Percentiles rank a stretch among this genome's conserved stretches.
Conservation (phyloP, 2,113 vertebrate genomes). For the Atlantisia rogersi region DNA sequence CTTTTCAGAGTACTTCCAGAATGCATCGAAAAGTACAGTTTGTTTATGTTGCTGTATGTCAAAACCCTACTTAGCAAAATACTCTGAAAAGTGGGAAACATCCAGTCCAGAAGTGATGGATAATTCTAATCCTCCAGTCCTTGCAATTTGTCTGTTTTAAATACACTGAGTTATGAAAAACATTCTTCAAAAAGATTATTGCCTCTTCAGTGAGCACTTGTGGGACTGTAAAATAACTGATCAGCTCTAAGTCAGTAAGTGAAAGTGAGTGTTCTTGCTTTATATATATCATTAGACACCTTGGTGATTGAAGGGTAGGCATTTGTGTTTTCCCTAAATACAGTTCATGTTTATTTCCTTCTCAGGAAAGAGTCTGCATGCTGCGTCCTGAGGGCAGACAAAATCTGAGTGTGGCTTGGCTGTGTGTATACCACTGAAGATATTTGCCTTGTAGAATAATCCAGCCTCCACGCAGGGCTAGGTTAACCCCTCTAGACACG, state of each 20-base stretch:
- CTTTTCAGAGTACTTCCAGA: neutral
- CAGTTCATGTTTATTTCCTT: neutral
- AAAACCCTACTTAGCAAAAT: neutral
- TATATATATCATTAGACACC: neutral
- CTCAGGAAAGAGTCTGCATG: neutral
- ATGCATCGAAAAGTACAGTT: neutral
- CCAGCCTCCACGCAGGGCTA: neutral
- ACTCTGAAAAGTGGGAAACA: neutral
- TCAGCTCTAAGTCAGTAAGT: neutral
- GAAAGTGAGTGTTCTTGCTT: neutral
- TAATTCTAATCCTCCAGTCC: neutral
- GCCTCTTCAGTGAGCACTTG: neutral
- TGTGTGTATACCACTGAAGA: neutral
- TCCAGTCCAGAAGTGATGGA: neutral
- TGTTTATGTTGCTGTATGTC: neutral
- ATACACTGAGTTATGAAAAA: neutral
- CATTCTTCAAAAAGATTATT: neutral
- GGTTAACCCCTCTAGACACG: neutral
- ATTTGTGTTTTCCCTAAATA: neutral
- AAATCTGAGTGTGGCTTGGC: neutral
- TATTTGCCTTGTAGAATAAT: neutral
- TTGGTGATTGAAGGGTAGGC: neutral
- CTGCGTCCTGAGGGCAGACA: neutral
- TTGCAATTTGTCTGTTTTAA: slow-evolving; percentile 2
- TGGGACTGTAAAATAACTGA: neutral